phyloP scores from a whole-genome alignment of 2,797 vertebrate genomes.

The Platalea minor region DNA sequence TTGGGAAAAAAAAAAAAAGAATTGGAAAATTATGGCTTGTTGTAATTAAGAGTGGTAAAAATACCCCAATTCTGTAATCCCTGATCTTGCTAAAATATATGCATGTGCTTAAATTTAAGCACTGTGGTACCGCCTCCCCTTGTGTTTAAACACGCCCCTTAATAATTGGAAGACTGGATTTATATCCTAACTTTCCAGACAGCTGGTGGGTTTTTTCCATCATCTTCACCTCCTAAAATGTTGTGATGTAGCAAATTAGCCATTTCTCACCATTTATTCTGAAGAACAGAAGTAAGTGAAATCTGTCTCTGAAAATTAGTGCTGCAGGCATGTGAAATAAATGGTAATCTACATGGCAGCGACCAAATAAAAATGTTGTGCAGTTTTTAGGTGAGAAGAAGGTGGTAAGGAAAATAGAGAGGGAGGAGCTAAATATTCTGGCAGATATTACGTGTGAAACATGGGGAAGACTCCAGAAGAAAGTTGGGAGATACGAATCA shows the following conservation, averaged over 20 bases:
- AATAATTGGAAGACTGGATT: slow-evolving; percentile 13
- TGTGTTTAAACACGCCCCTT: neutral
- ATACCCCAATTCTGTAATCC: neutral
- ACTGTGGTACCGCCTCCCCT: neutral
- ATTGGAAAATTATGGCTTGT: neutral
- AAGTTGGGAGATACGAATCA: neutral
- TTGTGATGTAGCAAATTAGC: slow-evolving; percentile 54
- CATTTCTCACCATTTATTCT: slow-evolving; percentile 51
- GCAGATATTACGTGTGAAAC: neutral
- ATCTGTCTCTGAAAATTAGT: slow-evolving; percentile 34
- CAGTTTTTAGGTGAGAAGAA: slow-evolving; percentile 36
- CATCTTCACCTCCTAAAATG: slow-evolving; percentile 53
- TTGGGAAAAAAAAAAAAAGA: neutral
- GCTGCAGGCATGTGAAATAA: slow-evolving; percentile 28
- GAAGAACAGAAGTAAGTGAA: slow-evolving; percentile 47
- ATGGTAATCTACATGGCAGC: neutral
- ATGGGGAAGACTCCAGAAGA: neutral
- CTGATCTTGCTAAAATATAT: neutral
- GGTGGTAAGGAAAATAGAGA: slow-evolving; percentile 40
- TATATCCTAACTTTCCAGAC: slow-evolving; percentile 46
- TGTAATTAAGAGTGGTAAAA: neutral
- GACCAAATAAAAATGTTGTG: slow-evolving; percentile 42
- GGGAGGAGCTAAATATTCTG: slow-evolving; percentile 26
- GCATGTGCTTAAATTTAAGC: neutral
- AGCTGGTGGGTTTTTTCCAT: neutral